Evolutionary conservation across 2,113 vertebrate species (phyloP), one percentile per base, ranked within the genome.

Genomic region (Eira barbara): DNA sequence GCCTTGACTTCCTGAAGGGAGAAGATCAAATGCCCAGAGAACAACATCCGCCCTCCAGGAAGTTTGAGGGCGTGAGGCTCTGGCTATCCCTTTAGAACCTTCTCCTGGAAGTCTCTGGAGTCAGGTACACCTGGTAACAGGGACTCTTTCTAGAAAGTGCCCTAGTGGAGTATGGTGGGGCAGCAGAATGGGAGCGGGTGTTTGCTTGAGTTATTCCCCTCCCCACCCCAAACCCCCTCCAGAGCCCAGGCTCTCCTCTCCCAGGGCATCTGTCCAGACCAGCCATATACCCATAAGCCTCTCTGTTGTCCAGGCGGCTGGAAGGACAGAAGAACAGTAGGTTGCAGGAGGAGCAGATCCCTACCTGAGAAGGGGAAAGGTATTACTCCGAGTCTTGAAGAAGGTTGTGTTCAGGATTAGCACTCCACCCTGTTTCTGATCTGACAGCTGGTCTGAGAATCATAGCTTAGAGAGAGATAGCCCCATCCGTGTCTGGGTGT

Each of bases 151-250:
- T 4, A 67, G 78, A 45, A 89, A 17, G 34, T 14, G 7, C 5
- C 23, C 42, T 49, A 4, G 45, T 59, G 17, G 74, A 42, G 7
- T 7, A 1, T 6, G 0, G 3, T 18, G 31, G 63, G 42, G 27
- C 69, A 57, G 69, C 63, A 49, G 12, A 42, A 15, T 55, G 25
- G 76, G 31, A 67, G 14, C 2, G 14, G 14, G 1, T 18, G 1
- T 52, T 25, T 47, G 31, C 49, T 42, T 4, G 23, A 49, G 42
- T 92, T 49, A 31, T 11, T 39, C 25, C 25, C 25, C 34, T 23
- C 11, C 1, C 13, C 7, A 36, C 49, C 7, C 3, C 29, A 31
- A 31, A 2, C 0, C 4, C 14, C 73, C 18, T 71, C 78, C n/a
- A 27, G 31, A 83, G 34, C 31, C 14, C 52, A 20, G 25, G 12